Evolutionary conservation across 2,797 vertebrate genomes (phyloP), one percentile per base, ranked within the genome.

Genomic region (Ambastaia sidthimunki): DNA sequence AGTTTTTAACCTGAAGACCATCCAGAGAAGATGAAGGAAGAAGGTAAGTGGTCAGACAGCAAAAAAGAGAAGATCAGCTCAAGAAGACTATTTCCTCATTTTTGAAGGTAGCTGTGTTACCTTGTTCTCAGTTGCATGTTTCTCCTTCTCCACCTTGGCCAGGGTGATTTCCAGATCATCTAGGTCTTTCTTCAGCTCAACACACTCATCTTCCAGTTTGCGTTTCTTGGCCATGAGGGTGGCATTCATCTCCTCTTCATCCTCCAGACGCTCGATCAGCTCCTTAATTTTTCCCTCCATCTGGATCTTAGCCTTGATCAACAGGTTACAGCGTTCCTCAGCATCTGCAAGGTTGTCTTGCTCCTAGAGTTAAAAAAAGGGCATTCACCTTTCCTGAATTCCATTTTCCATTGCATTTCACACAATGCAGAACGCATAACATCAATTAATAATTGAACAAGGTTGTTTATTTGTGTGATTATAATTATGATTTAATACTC

Each of bases 71-170:
- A 19, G 9, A 52, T 18, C 16, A 55, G 6, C 6, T 9, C 6
- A 52, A 10, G 4, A 13, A 73, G 19, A 41, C 37, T 5, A 41
- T 41, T 41, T 41, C 5, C 13, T n/a, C n/a, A 66, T 54, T 7
- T 47, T 7, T 66, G n/a, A 44, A n/a, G 19, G 0, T 19, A 55
- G 60, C 31, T 57, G 34, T 19, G 5, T 34, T 21, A 60, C 57
- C 57, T 60, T 60, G 25, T 60, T 60, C 15, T 60, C 57, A 28
- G 57, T 60, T 2, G 92, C 92, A 1, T 95, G 96, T 12, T 95
- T 93, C 60, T 96, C 96, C 75, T 95, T 97, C 90, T 97, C 96
- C 50, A 94, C 94, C 85, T 96, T 97, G 78, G 95, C 94, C 88
- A 98, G 25, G 0, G 95, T 96, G 76, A 96, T 89, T 89, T 97